Base-by-base conservation (phyloP, 2,113 vertebrate species). In the Osmerus mordax region DNA sequence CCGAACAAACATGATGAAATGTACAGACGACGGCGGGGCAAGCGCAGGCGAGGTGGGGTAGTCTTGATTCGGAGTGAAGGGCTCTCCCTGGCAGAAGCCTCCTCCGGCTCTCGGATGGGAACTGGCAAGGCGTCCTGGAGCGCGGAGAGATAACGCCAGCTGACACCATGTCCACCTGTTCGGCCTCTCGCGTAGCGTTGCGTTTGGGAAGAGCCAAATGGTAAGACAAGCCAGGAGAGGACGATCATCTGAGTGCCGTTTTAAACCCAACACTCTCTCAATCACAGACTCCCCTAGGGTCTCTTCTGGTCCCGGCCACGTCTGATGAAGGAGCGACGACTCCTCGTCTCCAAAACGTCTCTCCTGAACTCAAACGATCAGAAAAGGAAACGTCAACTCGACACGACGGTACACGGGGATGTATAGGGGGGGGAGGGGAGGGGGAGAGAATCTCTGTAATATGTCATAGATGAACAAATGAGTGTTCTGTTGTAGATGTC, bases 401-500 rank as follows among this genome's bases (percentile, higher is more conserved):
- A 78, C 70, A 66, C 55, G 73, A 70, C 19, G 67, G 13, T 25
- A 8, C 23, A 21, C 8, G 8, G 25, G 41, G 51, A 56, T 72
- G 21, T 29, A 65, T 65, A n/a, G 32, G 69, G 72, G 72, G 70
- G 58, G 55, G 1, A 61, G 32, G 69, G 72, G 72, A 68, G 58
- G 55, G 1, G 64, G 21, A 19, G 55, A 64, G 19, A 61, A 70
- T 18, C 53, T 25, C 32, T 69, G 2, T 12, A 28, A 60, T 60
- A 62, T 13, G 47, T 73, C 51, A 23, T 47, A 74, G 66, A 63
- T 54, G 47, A 74, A 69, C 58, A 53, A 23, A 62, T 52, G 71
- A 74, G 73, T 70, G 9, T 73, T 55, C 71, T 76, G 77, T 76
- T 9, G 19, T 78, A 78, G 71, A 84, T 47, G 3, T 71, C 80